phyloP scores from a whole-genome alignment of 2,113 vertebrate genomes.

The Cyprinodon variegatus region DNA sequence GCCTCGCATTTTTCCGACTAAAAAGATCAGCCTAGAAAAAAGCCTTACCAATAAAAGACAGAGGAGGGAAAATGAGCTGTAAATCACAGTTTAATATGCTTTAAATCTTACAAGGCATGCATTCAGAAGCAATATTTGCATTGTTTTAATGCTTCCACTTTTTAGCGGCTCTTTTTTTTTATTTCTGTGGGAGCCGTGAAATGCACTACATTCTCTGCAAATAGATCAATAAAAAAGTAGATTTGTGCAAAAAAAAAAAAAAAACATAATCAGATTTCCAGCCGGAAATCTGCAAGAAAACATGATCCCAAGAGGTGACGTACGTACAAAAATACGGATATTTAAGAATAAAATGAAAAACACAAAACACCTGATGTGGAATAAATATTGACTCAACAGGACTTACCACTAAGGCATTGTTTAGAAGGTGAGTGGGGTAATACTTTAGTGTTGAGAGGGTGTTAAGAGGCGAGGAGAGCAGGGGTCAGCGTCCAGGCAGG shows the following conservation, averaged over 20 bases:
- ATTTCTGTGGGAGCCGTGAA: background rate
- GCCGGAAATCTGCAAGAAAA: conserved; percentile 29
- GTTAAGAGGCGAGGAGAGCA: conserved; percentile 77
- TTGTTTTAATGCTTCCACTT: background rate
- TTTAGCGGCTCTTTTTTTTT: background rate
- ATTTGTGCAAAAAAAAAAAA: too few species aligned
- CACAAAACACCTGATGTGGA: conserved; percentile 65
- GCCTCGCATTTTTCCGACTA: background rate
- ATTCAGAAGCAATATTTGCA: background rate
- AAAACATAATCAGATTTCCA: background rate
- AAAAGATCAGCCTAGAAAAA: background rate
- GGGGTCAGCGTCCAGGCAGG: conserved; percentile 79
- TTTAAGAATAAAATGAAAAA: conserved; percentile 19
- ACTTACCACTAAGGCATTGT: conserved; percentile 83
- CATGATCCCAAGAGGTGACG: conserved; percentile 16
- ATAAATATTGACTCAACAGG: conserved; percentile 72
- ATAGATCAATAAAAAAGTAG: background rate
- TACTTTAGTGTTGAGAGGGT: conserved; percentile 80
- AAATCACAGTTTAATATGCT: background rate
- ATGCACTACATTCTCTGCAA: background rate
- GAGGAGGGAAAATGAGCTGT: background rate
- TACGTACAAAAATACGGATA: conserved; percentile 18
- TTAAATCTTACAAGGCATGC: background rate
- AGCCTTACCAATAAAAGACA: background rate
- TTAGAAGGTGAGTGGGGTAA: conserved; percentile 82